Base-by-base conservation (phyloP, 2,113 vertebrate species). In the Oncorhynchus gorbuscha region DNA sequence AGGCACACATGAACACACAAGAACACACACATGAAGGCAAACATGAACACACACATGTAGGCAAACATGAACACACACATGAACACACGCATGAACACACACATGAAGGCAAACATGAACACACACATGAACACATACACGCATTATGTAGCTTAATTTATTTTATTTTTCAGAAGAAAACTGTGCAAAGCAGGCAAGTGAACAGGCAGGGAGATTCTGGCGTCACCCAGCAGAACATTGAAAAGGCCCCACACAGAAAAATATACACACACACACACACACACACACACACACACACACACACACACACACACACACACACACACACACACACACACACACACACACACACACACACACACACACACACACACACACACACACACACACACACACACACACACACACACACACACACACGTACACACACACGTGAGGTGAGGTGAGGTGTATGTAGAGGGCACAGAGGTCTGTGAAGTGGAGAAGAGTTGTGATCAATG, bases 401-500 rank as follows among this genome's bases (percentile, higher is more conserved):
- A 67, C 48, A 16, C 49, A 51, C 49, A 51, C 76, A 78, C 6
- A 69, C 48, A 61, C 69, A 76, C 69, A 24, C 28, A 49, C 48
- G 16, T 13, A 51, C 49, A 51, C 49, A 51, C 13, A 51, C 49
- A 55, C 14, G n/a, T n/a, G n/a, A n/a, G n/a, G 0, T 4, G 18
- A 16, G 1, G 9, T 88, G 85, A 91, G 86, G 87, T 82, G 85
- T 22, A 85, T 81, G 89, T 90, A 92, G 86, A 92, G 91, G 91
- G 91, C 91, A 92, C 86, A 58, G 83, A 84, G 75, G 78, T 89
- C 90, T 85, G 83, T 90, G 87, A 88, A 88, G 91, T 91, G 91
- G 85, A 85, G 89, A 91, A 86, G 87, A 90, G 89, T 90, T 88
- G 86, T 92, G 90, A 88, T 92, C 91, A 92, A 92, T 92, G 91